Evolutionary conservation across 2,797 vertebrate species (phyloP), one percentile per base, ranked within the genome.

Genomic region (Echiichthys vipera): DNA sequence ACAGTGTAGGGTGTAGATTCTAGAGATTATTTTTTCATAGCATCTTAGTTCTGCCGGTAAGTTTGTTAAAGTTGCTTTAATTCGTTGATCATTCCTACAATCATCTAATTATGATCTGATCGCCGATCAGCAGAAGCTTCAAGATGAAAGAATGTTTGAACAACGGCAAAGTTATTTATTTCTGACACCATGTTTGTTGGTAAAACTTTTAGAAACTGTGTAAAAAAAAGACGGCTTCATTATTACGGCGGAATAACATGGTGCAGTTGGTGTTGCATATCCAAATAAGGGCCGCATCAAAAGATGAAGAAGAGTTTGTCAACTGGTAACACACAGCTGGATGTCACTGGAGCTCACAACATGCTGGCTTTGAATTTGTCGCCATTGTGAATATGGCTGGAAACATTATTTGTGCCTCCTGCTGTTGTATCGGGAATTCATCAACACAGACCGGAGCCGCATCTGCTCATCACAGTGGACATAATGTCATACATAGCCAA

Each of bases 381-480:
- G 24, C 25, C 55, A 27, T 57, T 67, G 63, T 59, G 20, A 62
- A 80, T 54, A 37, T 14, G 20, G 39, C 40, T 14, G 20, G 39
- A 36, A 2, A 40, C 34, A 75, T 59, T 69, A 83, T 77, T 77
- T 56, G 24, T 3, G 18, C 54, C 73, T 39, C 71, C 75, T 58
- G 84, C 77, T 80, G 77, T 9, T 71, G 51, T 17, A 32, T 32
- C 55, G 56, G n/a, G n/a, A n/a, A 70, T 58, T 59, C 43, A 72
- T 59, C 27, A 43, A 24, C 57, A 27, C 36, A 57, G 37, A 17
- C 64, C 22, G 12, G 40, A 64, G 4, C n/a, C n/a, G 34, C 24
- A 8, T 65, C 22, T 34, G 53, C 25, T 76, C 45, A 75, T 65
- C 30, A 18, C 61, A 43, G 20, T 24, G 10, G 37, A 36, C 58